Conservation (phyloP, 2,797 vertebrate genomes). For the Salarias fasciatus region DNA sequence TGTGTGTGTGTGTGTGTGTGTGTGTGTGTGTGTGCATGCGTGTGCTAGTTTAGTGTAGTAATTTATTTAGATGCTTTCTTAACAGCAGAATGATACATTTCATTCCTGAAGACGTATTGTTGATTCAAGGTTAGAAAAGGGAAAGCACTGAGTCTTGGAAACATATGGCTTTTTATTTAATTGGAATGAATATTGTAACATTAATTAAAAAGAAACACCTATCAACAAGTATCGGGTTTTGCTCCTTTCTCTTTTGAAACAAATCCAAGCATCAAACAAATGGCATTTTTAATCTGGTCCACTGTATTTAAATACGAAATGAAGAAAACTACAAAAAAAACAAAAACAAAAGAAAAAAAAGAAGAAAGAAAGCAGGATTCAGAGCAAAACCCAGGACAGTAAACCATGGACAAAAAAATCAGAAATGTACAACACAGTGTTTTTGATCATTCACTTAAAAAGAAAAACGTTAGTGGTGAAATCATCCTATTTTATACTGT, state of each 20-base stretch:
- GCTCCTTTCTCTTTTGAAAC: conserved; percentile 46
- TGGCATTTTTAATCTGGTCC: conserved; percentile 42
- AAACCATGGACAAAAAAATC: conserved; percentile 60
- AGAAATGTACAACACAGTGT: conserved; percentile 59
- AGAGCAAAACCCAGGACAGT: conserved; percentile 59
- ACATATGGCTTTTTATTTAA: conserved; percentile 84
- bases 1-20: no score
- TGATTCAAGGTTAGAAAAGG: neutral
- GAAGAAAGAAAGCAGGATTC: conserved; percentile 27
- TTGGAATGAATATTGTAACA: conserved; percentile 76
- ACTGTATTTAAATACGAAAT: conserved; percentile 67
- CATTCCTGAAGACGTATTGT: no score
- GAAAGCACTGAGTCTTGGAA: conserved; percentile 58
- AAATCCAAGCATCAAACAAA: conserved; percentile 62
- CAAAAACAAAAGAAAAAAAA: no score
- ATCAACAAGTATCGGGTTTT: conserved; percentile 49
- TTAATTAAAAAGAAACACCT: conserved; percentile 74
- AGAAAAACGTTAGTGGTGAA: conserved; percentile 49
- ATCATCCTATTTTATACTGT: conserved; percentile 62
- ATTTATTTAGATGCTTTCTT: no score
- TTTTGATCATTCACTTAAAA: conserved; percentile 51
- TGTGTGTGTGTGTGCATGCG: no score
- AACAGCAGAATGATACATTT: no score
- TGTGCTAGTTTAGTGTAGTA: no score
- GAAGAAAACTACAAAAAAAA: no score